A percentile compares a stretch with the other conserved stretches of the same genome.
phyloP scores from a whole-genome alignment of 2,113 vertebrate species.

The Amazona guildingii region DNA sequence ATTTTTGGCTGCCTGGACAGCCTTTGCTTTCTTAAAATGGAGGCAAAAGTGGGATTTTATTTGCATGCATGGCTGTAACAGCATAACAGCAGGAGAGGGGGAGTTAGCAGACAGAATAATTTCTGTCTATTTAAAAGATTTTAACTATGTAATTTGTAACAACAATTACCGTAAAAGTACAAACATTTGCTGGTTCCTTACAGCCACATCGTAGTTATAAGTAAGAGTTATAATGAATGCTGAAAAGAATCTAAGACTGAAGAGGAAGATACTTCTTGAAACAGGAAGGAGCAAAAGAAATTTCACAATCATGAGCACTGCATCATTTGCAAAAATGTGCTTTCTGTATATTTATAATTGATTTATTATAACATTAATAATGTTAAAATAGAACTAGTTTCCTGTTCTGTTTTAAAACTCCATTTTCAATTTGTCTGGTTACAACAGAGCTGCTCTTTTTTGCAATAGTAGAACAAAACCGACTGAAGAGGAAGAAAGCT shows the following conservation, averaged over 20 bases:
- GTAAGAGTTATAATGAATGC: neutral
- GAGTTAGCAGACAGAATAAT: neutral
- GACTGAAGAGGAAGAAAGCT: neutral
- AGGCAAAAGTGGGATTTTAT: neutral
- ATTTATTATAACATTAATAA: neutral
- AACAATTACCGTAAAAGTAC: neutral
- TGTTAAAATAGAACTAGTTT: neutral
- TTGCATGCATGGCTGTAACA: neutral
- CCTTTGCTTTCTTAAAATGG: neutral
- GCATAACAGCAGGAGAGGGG: neutral
- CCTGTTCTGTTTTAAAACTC: neutral
- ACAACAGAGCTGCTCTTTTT: neutral
- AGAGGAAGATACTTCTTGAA: neutral
- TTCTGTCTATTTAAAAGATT: neutral
- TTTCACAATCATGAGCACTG: neutral
- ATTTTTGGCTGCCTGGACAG: neutral
- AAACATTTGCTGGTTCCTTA: neutral
- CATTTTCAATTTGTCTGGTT: neutral
- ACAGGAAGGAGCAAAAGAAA: neutral
- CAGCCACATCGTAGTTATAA: neutral
- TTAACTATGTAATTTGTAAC: neutral
- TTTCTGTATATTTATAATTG: neutral
- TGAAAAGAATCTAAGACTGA: neutral
- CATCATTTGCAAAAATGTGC: neutral
- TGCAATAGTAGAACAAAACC: neutral